Percentiles rank a stretch among this genome's conserved stretches.
Evolutionary conservation across 2,113 vertebrate species (phyloP).

Genomic region (Falcunculus frontatus): DNA sequence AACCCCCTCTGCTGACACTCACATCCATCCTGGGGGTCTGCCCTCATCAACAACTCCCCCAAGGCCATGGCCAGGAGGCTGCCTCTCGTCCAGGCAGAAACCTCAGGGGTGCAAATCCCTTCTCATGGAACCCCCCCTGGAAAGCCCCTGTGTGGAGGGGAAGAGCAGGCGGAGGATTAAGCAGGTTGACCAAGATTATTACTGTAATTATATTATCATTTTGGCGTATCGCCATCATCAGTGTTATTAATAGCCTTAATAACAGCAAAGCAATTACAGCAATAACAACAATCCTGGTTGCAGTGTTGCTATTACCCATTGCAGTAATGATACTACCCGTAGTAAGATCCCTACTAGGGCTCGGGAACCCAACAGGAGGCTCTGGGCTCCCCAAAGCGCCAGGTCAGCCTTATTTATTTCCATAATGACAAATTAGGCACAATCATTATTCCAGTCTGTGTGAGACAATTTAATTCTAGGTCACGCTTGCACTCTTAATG

Average conservation of each 20-base stretch:
- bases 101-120: background rate
- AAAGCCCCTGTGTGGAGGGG: background rate
- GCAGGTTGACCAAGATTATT: constrained; percentile 26
- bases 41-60: background rate
- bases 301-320: background rate
- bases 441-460: constrained; percentile 51
- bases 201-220: constrained; percentile 44
- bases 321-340: background rate
- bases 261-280: constrained; percentile 42
- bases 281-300: background rate
- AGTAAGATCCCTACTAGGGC: constrained; percentile 3
- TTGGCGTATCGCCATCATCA: background rate
- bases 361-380: background rate
- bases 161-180: background rate
- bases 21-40: background rate
- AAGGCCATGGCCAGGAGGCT: background rate
- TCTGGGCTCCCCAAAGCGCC: constrained; percentile 11
- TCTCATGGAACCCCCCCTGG: background rate
- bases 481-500: constrained; percentile 48
- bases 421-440: constrained; percentile 46
- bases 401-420: constrained; percentile 62
- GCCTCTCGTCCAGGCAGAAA: background rate
- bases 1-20: background rate
- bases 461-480: constrained; percentile 62
- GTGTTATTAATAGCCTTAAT: constrained; percentile 50